Conservation (phyloP, 2,797 vertebrate genomes). For the Gila robusta region DNA sequence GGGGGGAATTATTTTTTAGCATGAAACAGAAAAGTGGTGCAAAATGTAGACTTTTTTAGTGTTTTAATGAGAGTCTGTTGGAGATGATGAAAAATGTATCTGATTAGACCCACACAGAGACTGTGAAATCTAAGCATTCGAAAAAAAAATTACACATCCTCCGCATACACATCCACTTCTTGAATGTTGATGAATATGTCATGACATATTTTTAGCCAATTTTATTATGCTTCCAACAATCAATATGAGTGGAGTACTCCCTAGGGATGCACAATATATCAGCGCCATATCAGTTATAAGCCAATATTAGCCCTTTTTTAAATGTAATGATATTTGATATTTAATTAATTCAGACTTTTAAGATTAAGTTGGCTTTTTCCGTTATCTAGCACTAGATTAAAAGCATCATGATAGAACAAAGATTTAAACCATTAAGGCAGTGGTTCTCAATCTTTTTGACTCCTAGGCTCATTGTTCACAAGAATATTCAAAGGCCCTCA, state of each 20-base stretch:
- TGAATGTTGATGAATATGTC: background rate
- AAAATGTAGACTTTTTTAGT: background rate
- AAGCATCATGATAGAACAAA: background rate
- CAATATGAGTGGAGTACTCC: background rate
- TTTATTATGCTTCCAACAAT: constrained; percentile 17
- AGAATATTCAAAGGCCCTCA: background rate
- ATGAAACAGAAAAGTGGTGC: no score
- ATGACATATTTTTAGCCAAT: background rate
- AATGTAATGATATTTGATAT: background rate
- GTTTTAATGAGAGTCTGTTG: constrained; percentile 10
- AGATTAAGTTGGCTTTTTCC: background rate
- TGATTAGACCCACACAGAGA: constrained; percentile 16
- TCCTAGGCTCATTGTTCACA: background rate
- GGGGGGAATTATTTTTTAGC: background rate
- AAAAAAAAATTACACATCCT: background rate
- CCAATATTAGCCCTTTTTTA: background rate
- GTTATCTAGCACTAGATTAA: constrained; percentile 10
- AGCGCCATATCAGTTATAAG: background rate
- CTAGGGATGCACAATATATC: background rate
- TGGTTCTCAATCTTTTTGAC: background rate
- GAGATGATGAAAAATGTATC: constrained; percentile 10
- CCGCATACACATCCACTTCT: background rate
- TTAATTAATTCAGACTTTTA: background rate
- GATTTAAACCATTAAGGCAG: background rate
- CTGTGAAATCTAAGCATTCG: background rate